These are phyloP conservation scores for Danaus melanippus DNA, from an alignment of 1,140 invertebrate genomes.

Conservation along the genomic window DNA sequence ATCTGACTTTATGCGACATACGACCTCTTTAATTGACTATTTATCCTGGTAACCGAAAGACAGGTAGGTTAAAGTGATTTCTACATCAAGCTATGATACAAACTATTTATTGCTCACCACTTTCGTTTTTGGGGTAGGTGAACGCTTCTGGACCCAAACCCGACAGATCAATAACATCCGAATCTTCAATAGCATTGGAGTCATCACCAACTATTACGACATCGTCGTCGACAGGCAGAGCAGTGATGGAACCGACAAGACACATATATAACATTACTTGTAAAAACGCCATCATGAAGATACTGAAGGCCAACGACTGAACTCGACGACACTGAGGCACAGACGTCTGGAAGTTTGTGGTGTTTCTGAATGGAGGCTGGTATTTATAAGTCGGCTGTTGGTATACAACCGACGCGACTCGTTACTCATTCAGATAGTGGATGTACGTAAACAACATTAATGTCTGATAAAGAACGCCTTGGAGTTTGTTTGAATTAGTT, in stretches of 20 bases:
- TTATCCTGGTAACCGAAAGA: too few relatives aligned
- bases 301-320: not conserved
- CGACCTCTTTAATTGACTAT: too few relatives aligned
- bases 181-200: conserved; percentile 8
- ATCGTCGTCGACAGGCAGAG: conserved; percentile 12
- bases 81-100: too few relatives aligned
- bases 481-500: conserved; percentile 6
- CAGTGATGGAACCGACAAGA: conserved; percentile 5
- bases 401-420: not conserved
- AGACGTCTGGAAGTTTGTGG: not conserved
- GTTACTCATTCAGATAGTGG: conserved; percentile 8
- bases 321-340: too few relatives aligned
- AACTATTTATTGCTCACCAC: conserved; percentile 8
- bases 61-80: too few relatives aligned
- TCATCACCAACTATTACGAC: conserved; percentile 7
- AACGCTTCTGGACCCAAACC: conserved; percentile 16
- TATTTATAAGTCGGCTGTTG: too few relatives aligned
- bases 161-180: conserved; percentile 14
- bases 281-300: conserved; percentile 1
- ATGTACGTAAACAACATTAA: conserved; percentile 10
- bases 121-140: conserved; percentile 12
- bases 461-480: conserved; percentile 4
- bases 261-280: not conserved
- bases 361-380: not conserved
- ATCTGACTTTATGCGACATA: too few relatives aligned